These are phyloP conservation scores for Yponomeuta cagnagella DNA, from an alignment of 2,888 invertebrate genomes.

Conservation along the genomic window DNA sequence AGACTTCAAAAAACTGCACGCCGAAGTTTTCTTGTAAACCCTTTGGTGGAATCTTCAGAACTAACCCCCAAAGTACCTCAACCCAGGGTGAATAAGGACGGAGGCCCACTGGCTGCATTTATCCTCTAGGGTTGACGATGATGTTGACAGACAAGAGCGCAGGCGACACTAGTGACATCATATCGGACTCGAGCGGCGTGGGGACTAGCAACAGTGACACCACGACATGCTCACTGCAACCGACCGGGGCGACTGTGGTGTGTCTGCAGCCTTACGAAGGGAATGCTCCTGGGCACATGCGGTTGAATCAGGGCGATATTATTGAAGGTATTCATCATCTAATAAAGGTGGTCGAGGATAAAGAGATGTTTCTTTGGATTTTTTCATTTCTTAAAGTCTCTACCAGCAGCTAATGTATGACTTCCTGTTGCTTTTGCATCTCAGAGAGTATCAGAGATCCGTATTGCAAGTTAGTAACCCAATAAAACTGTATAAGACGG, in stretches of 20 bases:
- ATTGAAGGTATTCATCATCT: constrained; percentile 81
- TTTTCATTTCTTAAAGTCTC: background rate
- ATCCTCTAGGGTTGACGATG: constrained; percentile 30
- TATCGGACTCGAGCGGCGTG: constrained; percentile 94
- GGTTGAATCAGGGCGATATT: constrained; percentile 91
- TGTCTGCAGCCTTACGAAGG: constrained; percentile 89
- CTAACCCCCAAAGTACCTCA: background rate
- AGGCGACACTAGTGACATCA: constrained; percentile 92
- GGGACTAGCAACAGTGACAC: constrained; percentile 93
- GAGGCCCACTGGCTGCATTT: constrained; percentile 24
- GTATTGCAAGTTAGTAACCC: too few relatives aligned
- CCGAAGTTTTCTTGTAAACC: constrained; percentile 17
- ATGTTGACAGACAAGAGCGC: constrained; percentile 89
- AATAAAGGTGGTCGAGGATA: background rate
- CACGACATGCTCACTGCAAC: constrained; percentile 83
- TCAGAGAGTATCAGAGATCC: too few relatives aligned
- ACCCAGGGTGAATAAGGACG: background rate
- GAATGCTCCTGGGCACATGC: constrained; percentile 83
- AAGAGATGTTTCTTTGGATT: background rate
- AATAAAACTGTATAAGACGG: too few relatives aligned
- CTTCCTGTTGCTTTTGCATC: too few relatives aligned
- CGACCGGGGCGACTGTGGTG: constrained; percentile 86
- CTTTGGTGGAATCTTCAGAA: background rate
- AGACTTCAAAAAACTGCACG: background rate
- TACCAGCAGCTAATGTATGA: too few relatives aligned